Conservation (phyloP, 1,140 invertebrate species). For the Lordiphosa clarofinis region DNA sequence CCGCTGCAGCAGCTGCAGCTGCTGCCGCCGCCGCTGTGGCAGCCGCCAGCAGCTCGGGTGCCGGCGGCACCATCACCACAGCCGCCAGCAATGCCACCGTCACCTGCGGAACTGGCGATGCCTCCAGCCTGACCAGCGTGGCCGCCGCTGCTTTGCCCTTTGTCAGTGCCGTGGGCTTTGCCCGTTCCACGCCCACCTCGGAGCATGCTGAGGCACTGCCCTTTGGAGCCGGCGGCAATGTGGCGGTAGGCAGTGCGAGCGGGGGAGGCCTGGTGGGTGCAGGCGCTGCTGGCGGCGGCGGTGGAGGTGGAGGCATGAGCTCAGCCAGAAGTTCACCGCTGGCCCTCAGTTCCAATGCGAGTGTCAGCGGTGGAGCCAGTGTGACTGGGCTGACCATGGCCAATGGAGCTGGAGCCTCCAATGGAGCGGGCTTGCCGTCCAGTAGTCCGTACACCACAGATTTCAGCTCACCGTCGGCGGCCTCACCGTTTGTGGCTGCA, state of each 20-base stretch:
- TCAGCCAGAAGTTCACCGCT: slow-evolving; percentile 76
- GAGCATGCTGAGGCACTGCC: slow-evolving; percentile 64
- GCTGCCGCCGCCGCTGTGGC: slow-evolving; percentile 60
- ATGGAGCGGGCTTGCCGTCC: slow-evolving; percentile 68
- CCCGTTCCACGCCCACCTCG: slow-evolving; percentile 75
- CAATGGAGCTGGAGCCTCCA: slow-evolving; percentile 67
- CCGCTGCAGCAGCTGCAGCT: slow-evolving; percentile 79
- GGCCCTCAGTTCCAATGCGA: slow-evolving; percentile 74
- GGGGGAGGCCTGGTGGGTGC: slow-evolving; percentile 45
- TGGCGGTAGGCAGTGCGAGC: slow-evolving; percentile 49
- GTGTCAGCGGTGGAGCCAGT: slow-evolving; percentile 62
- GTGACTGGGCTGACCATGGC: slow-evolving; percentile 58
- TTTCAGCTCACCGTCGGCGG: slow-evolving; percentile 69
- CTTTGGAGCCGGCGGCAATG: slow-evolving; percentile 44
- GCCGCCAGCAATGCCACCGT: slow-evolving; percentile 54
- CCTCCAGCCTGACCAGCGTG: slow-evolving; percentile 59
- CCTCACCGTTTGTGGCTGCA: slow-evolving; percentile 68
- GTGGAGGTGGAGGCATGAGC: slow-evolving; percentile 61
- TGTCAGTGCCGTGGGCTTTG: slow-evolving; percentile 67
- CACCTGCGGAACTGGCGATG: slow-evolving; percentile 60
- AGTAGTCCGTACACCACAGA: slow-evolving; percentile 76
- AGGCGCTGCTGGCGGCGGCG: slow-evolving; percentile 32
- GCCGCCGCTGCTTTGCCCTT: slow-evolving; percentile 68
- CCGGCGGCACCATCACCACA: slow-evolving; percentile 44
- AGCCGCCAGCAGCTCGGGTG: slow-evolving; percentile 41